Evolutionary conservation across 2,888 invertebrate genomes (phyloP).

Genomic region (Scaptodrosophila latifasciaeformis): DNA sequence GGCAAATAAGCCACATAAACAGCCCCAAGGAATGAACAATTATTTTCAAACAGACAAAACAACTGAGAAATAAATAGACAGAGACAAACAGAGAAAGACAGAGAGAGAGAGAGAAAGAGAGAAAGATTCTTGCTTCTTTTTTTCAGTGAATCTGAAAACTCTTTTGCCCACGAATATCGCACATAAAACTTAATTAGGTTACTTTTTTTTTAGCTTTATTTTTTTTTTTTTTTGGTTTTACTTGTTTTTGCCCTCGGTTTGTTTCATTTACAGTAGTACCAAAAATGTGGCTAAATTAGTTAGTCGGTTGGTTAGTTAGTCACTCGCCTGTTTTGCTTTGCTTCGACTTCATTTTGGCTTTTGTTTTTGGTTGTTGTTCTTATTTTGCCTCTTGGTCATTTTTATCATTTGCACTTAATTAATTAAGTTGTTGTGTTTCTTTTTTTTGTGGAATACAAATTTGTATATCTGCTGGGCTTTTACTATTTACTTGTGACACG

Average conservation of each 20-base stretch:
- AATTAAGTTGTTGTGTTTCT: conserved; percentile 64
- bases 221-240: conserved; percentile 19
- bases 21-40: not conserved
- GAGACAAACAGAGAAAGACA: conserved; percentile 2
- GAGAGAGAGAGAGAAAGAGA: not conserved
- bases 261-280: conserved; percentile 21
- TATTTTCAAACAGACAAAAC: not conserved
- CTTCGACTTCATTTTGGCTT: too few species aligned
- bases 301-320: conserved; percentile 6
- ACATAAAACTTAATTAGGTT: conserved; percentile 66
- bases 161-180: conserved; percentile 65
- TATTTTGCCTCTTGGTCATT: conserved; percentile 60
- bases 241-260: too few species aligned
- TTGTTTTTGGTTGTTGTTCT: conserved; percentile 23
- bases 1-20: conserved; percentile 39
- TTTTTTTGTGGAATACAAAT: too few species aligned
- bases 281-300: conserved; percentile 14
- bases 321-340: not conserved
- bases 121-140: too few species aligned
- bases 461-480: too few species aligned
- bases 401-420: conserved; percentile 67
- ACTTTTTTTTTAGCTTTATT: too few species aligned
- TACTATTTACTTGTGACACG: too few species aligned
- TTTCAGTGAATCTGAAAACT: too few species aligned
- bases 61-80: too few species aligned